Evolutionary conservation across 2,888 invertebrate genomes (phyloP).

Genomic region (Drosophila melanocephala): DNA sequence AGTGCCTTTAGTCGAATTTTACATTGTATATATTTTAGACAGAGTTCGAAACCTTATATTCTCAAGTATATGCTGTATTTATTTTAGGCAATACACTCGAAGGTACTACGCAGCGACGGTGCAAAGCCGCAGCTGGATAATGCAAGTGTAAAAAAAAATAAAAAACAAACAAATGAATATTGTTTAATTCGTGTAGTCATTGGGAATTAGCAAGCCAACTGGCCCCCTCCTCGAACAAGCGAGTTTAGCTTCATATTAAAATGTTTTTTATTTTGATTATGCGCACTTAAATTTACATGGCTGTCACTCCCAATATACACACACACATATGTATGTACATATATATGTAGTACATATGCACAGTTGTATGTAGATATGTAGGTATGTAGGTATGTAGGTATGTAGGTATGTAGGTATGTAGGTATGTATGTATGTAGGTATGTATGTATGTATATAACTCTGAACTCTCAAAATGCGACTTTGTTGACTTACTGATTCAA

Average conservation of each 20-base stretch:
- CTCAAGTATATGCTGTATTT: neutral
- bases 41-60: neutral
- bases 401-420: neutral
- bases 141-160: conserved; percentile 15
- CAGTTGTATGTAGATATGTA: neutral
- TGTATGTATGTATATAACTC: neutral
- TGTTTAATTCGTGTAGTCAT: conserved; percentile 27
- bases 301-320: conserved; percentile 15
- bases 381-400: neutral
- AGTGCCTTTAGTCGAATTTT: neutral
- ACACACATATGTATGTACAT: neutral
- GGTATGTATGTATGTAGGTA: neutral
- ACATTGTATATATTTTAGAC: neutral
- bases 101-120: neutral
- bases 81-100: neutral
- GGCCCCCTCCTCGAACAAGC: neutral
- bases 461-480: conserved; percentile 5
- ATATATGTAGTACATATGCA: neutral
- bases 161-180: conserved; percentile 41
- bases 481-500: neutral
- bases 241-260: conserved; percentile 11
- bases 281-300: conserved; percentile 45
- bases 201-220: conserved; percentile 34
- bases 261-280: conserved; percentile 45
- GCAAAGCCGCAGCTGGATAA: neutral